Conservation (phyloP, 2,888 invertebrate genomes). For the Aelia acuminata region DNA sequence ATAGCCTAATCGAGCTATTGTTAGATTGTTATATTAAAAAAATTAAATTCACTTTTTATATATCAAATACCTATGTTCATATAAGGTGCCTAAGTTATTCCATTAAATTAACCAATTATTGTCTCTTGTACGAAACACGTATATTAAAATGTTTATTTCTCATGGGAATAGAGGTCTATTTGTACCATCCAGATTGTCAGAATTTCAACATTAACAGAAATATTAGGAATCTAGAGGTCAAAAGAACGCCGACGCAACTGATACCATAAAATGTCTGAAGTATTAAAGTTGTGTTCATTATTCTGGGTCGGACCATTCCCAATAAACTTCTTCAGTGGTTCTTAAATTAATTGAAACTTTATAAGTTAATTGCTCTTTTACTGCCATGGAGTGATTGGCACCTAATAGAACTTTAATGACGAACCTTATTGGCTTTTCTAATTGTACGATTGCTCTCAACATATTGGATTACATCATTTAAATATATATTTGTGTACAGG, state of each 20-base stretch:
- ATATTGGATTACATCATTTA: background rate
- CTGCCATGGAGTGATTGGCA: constrained; percentile 28
- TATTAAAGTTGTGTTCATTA: constrained; percentile 17
- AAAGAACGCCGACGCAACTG: background rate
- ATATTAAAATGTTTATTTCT: background rate
- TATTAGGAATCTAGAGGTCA: background rate
- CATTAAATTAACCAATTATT: background rate
- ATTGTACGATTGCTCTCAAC: background rate
- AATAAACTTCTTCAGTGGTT: constrained; percentile 44
- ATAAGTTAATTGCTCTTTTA: constrained; percentile 42
- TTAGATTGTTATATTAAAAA: no score
- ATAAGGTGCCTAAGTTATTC: no score
- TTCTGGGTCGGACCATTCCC: constrained; percentile 9
- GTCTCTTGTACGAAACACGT: background rate
- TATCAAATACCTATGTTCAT: no score
- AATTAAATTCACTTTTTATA: no score
- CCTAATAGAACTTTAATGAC: background rate
- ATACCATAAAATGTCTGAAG: constrained; percentile 18
- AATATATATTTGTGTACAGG: no score
- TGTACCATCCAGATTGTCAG: background rate
- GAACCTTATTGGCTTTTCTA: constrained; percentile 19
- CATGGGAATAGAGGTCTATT: background rate
- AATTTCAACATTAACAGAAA: background rate
- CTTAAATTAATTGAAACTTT: constrained; percentile 44
- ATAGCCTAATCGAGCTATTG: no score